phyloP scores from a whole-genome alignment of 2,888 invertebrate species.

The Atherix ibis region DNA sequence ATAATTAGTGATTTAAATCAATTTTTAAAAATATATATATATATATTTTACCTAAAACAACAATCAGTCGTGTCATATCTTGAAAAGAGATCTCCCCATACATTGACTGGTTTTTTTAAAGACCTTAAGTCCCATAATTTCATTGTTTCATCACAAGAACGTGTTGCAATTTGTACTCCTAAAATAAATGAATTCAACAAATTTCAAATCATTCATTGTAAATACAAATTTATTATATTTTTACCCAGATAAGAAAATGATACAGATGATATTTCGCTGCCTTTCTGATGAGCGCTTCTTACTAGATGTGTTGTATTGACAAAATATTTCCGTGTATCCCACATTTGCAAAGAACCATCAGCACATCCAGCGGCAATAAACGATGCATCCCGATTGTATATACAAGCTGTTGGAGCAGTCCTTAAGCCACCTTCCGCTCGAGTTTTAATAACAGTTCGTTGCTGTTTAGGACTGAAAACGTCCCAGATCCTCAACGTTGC shows the following conservation, averaged over 20 bases:
- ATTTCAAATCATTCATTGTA: not conserved
- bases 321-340: constrained; percentile 86
- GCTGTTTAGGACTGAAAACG: constrained; percentile 60
- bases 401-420: constrained; percentile 69
- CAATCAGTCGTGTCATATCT: constrained; percentile 72
- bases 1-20: not conserved
- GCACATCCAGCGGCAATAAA: constrained; percentile 81
- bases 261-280: constrained; percentile 67
- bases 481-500: constrained; percentile 89
- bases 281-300: constrained; percentile 64
- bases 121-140: constrained; percentile 88
- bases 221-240: not conserved
- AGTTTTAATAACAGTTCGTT: constrained; percentile 75
- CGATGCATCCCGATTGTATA: constrained; percentile 71
- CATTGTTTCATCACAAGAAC: constrained; percentile 82
- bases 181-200: not conserved
- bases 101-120: constrained; percentile 61
- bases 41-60: constrained; percentile 21
- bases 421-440: constrained; percentile 72
- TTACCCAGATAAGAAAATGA: constrained; percentile 74
- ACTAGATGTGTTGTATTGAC: constrained; percentile 72
- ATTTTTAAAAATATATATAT: not conserved
- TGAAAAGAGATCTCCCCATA: constrained; percentile 55
- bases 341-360: constrained; percentile 93
- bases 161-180: constrained; percentile 44